These are phyloP conservation scores for Girardinus metallicus DNA, from an alignment of 2,797 vertebrate species.

Conservation along the genomic window DNA sequence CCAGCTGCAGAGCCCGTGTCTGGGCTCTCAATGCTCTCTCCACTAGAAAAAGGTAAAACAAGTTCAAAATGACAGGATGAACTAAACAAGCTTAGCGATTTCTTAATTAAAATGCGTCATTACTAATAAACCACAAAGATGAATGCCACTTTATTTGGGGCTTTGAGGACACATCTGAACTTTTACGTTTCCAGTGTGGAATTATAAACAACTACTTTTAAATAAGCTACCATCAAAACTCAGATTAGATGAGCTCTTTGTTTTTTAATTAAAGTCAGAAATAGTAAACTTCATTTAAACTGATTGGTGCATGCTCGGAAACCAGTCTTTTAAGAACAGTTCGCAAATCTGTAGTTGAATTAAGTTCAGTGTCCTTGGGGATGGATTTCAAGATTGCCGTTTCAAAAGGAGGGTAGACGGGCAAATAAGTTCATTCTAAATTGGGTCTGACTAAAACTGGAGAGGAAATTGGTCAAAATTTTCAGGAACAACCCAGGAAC, in stretches of 20 bases:
- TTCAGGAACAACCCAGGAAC: neutral
- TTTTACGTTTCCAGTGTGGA: neutral
- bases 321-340: neutral
- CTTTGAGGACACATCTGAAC: neutral
- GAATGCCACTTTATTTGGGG: neutral
- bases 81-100: neutral
- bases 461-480: neutral
- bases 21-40: conserved; percentile 89
- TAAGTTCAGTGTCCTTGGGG: neutral
- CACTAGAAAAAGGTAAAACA: conserved; percentile 71
- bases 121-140: neutral
- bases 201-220: neutral
- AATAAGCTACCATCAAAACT: neutral
- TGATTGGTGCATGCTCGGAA: neutral
- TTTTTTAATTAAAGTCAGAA: neutral
- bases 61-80: neutral
- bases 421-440: neutral
- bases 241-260: neutral
- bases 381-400: neutral
- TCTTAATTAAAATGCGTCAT: neutral
- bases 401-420: neutral
- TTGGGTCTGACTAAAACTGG: neutral
- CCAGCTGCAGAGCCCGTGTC: conserved; percentile 78
- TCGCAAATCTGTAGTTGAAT: neutral
- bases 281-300: neutral